Conservation (phyloP, 2,113 vertebrate species). For the Cygnus atratus region DNA sequence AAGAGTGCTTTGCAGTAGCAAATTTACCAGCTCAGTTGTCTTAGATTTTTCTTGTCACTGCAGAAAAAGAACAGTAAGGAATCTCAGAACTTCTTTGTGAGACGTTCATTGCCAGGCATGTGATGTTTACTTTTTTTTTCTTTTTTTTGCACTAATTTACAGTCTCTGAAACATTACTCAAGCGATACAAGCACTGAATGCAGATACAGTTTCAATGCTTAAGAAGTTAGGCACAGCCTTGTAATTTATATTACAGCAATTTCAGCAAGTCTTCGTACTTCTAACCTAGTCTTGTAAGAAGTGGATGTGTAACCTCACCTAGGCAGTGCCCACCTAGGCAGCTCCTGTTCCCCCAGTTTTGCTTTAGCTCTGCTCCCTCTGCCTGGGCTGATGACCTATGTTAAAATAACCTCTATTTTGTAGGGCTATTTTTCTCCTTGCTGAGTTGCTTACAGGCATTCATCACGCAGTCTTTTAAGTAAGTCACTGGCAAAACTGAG, state of each 20-base stretch:
- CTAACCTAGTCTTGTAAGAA: neutral
- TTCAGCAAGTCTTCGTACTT: neutral
- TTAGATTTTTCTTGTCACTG: neutral
- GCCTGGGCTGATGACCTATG: accelerated
- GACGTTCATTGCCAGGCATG: neutral
- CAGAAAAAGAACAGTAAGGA: neutral
- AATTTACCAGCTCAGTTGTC: neutral
- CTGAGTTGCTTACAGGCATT: neutral
- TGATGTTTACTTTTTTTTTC: neutral
- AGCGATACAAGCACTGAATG: neutral
- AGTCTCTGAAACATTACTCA: neutral
- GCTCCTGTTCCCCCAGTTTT: neutral
- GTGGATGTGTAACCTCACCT: neutral
- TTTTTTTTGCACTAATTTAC: neutral
- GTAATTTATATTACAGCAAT: neutral
- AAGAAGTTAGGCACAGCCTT: neutral
- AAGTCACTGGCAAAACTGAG: neutral
- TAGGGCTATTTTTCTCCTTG: neutral
- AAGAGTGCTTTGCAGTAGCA: neutral
- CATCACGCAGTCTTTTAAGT: accelerated
- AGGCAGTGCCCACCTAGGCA: neutral
- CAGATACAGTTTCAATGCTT: neutral
- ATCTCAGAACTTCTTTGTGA: neutral
- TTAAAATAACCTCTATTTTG: neutral
- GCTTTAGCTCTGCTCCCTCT: neutral